phyloP scores from a whole-genome alignment of 2,797 vertebrate species.

The Sebastes vulpes region DNA sequence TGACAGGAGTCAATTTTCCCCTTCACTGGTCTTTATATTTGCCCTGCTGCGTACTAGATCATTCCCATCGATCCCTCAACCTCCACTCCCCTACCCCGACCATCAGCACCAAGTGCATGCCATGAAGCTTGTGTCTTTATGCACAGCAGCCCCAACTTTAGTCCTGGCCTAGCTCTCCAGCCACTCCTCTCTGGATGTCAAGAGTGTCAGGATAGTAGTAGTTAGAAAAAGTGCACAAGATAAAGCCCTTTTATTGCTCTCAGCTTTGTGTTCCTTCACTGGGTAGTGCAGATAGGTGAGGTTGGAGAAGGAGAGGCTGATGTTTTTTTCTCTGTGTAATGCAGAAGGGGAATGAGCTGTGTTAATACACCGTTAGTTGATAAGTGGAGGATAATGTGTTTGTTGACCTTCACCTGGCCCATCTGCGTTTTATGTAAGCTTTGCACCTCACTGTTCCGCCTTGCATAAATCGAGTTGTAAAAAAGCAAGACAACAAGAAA shows the following conservation, averaged over 20 bases:
- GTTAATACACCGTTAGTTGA: constrained; percentile 65
- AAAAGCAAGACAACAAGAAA: constrained; percentile 26
- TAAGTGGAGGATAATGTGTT: constrained; percentile 77
- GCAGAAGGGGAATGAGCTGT: constrained; percentile 35
- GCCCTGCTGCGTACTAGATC: constrained; percentile 28
- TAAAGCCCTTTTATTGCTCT: constrained; percentile 6
- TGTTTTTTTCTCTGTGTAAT: constrained; percentile 13
- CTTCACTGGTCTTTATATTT: constrained; percentile 59
- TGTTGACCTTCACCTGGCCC: constrained; percentile 77
- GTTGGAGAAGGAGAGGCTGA: constrained; percentile 3
- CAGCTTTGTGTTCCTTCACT: background rate
- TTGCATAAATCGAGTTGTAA: constrained; percentile 36
- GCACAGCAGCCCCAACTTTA: background rate
- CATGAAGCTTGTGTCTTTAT: constrained; percentile 4
- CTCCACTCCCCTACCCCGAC: background rate
- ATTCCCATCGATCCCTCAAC: constrained; percentile 38
- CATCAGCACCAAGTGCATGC: constrained; percentile 10
- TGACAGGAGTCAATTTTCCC: constrained; percentile 58
- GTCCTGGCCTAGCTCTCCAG: background rate
- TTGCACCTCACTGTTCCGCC: constrained; percentile 69
- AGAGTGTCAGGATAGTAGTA: background rate
- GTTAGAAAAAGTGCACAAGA: background rate
- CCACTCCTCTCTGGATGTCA: no score
- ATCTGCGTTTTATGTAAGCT: constrained; percentile 54
- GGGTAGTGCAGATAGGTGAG: constrained; percentile 5